Conservation (phyloP, 1,140 invertebrate genomes). For the Orchesella cincta region DNA sequence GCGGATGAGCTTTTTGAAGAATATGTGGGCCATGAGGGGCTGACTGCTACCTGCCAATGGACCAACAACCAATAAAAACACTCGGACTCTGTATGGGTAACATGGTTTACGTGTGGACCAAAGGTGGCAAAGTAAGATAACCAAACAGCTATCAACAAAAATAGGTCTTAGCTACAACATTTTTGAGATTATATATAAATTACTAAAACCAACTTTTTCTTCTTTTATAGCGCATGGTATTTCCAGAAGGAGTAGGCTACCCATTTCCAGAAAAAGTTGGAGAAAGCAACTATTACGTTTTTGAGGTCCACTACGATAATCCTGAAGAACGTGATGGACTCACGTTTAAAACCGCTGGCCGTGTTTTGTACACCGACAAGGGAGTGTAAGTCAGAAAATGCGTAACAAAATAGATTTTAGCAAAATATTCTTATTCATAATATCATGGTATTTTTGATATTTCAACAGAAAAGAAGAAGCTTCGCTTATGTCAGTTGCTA, state of each 20-base stretch:
- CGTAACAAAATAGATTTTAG: too few species aligned
- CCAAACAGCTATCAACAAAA: background rate
- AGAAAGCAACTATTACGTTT: constrained; percentile 30
- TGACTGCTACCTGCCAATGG: background rate
- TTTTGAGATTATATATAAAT: too few species aligned
- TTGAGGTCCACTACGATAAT: constrained; percentile 44
- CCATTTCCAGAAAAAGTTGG: constrained; percentile 24
- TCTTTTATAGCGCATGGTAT: constrained; percentile 15
- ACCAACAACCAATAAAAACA: background rate
- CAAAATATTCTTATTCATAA: too few species aligned
- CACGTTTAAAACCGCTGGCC: constrained; percentile 14
- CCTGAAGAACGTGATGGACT: constrained; percentile 3
- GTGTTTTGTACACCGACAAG: background rate
- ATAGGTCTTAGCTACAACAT: background rate
- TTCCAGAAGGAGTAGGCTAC: constrained; percentile 40
- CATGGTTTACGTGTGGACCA: constrained; percentile 33
- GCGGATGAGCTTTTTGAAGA: constrained; percentile 4
- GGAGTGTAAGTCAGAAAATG: too few species aligned
- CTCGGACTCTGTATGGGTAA: background rate
- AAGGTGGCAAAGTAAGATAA: constrained; percentile 35
- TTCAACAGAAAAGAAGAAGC: background rate
- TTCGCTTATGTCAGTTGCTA: background rate
- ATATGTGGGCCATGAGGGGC: background rate
- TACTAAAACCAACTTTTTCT: background rate
- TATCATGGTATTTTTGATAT: too few species aligned